These are phyloP conservation scores for Gila robusta DNA, from an alignment of 2,797 vertebrate species.

Conservation along the genomic window DNA sequence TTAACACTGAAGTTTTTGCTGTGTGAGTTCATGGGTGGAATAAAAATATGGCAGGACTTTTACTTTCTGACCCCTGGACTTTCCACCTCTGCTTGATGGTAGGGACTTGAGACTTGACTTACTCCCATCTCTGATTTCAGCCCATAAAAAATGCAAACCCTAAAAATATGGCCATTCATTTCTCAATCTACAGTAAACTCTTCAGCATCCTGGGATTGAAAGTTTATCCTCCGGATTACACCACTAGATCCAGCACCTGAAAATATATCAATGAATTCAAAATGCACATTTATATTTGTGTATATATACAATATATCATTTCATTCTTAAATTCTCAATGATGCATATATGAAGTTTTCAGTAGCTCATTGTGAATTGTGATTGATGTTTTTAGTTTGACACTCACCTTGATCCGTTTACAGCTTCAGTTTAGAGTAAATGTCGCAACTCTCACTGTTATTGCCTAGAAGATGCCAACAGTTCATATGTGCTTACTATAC, in stretches of 20 bases:
- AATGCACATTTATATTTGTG: background rate
- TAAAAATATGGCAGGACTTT: too few species aligned
- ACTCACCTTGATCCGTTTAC: background rate
- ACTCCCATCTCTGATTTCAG: too few species aligned
- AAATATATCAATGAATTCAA: background rate
- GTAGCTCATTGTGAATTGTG: too few species aligned
- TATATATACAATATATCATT: too few species aligned
- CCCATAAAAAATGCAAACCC: too few species aligned
- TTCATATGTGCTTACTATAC: background rate
- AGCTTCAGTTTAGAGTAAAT: background rate
- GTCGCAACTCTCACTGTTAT: background rate
- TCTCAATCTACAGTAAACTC: background rate
- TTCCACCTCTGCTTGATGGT: too few species aligned
- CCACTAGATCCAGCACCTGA: background rate
- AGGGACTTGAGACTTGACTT: too few species aligned
- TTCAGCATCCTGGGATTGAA: background rate
- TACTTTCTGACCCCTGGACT: too few species aligned
- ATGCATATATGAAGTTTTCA: too few species aligned
- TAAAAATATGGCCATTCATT: background rate
- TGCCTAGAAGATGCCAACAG: conserved; percentile 7
- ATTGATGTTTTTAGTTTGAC: background rate
- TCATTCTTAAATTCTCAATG: background rate
- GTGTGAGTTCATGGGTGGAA: too few species aligned
- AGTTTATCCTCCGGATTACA: background rate
- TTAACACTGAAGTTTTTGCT: too few species aligned